Conservation (phyloP, 2,797 vertebrate genomes). For the Danionella dracula region DNA sequence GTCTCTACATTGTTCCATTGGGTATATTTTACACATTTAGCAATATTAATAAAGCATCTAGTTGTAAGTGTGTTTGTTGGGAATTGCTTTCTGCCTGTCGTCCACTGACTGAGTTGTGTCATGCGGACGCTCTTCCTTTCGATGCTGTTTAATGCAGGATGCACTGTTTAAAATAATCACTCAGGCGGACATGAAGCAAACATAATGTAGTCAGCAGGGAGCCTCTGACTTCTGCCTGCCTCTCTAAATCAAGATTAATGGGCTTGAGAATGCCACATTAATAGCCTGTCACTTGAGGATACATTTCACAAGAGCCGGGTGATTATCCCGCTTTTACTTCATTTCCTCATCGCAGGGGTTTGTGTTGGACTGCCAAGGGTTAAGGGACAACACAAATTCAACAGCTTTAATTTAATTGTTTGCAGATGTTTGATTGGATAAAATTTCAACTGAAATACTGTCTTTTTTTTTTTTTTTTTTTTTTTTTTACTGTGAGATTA, state of each 20-base stretch:
- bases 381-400: background rate
- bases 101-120: background rate
- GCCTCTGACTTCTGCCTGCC: conserved; percentile 32
- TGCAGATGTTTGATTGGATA: no score
- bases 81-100: no score
- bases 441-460: no score
- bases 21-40: no score
- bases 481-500: background rate
- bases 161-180: conserved; percentile 51
- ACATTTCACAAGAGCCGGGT: conserved; percentile 19
- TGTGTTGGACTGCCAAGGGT: background rate
- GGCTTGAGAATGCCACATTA: conserved; percentile 24
- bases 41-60: no score
- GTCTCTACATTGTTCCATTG: no score
- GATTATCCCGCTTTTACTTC: conserved; percentile 21
- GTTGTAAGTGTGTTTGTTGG: no score
- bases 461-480: background rate
- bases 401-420: no score
- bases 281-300: conserved; percentile 16
- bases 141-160: conserved; percentile 10
- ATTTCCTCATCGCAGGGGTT: conserved; percentile 19
- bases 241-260: conserved; percentile 31
- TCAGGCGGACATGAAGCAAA: conserved; percentile 62
- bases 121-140: background rate
- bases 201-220: conserved; percentile 61